Conservation (phyloP, 1,140 invertebrate species). For the Lycorma delicatula region DNA sequence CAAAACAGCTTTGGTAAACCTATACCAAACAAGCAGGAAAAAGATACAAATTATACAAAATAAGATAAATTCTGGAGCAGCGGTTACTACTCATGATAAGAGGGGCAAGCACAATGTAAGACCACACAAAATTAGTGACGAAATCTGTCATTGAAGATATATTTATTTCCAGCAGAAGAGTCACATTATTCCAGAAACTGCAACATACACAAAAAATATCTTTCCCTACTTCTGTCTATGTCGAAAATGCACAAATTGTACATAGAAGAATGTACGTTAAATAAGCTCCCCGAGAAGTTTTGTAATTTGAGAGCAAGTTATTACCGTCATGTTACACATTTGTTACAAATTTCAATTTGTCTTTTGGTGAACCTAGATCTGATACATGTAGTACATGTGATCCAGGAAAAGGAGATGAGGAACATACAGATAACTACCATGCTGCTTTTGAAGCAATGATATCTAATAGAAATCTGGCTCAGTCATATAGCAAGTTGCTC, state of each 20-base stretch:
- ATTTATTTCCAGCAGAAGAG: conserved; percentile 5
- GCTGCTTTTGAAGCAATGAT: conserved; percentile 3
- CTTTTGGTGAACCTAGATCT: conserved; percentile 26
- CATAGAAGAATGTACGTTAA: background rate
- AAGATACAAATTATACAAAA: conserved; percentile 6
- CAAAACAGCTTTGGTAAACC: background rate
- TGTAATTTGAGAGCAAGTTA: conserved; percentile 17
- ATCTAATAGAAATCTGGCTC: too few species aligned
- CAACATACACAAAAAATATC: conserved; percentile 9
- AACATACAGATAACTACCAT: conserved; percentile 15
- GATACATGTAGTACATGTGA: conserved; percentile 29
- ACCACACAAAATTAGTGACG: background rate
- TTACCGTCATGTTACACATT: conserved; percentile 23
- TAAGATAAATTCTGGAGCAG: background rate
- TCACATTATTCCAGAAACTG: conserved; percentile 10
- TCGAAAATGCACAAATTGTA: conserved; percentile 9
- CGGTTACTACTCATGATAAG: conserved; percentile 11
- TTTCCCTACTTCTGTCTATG: conserved; percentile 8
- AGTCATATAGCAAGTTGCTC: too few species aligned
- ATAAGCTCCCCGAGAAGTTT: background rate
- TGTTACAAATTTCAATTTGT: conserved; percentile 26
- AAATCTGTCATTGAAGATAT: background rate
- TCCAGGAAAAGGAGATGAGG: conserved; percentile 14
- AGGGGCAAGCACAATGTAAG: conserved; percentile 10
- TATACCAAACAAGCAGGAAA: conserved; percentile 6